Conservation (phyloP, 2,888 invertebrate genomes). For the Unio pictorum region DNA sequence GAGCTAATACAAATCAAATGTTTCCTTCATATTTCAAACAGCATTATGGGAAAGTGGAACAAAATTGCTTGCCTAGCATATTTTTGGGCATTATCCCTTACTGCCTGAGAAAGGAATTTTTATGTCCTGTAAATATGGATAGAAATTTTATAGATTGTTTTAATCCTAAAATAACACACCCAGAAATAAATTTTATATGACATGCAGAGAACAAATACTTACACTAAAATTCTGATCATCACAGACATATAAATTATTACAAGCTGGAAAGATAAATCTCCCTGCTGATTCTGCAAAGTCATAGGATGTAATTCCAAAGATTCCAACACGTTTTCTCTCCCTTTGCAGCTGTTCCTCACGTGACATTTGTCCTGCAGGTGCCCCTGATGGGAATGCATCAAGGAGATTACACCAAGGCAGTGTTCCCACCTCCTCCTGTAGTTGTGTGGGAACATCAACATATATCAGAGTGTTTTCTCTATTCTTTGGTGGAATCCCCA, state of each 20-base stretch:
- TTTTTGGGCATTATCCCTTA: background rate
- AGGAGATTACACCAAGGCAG: constrained; percentile 84
- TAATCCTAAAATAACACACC: background rate
- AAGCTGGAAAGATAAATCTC: constrained; percentile 91
- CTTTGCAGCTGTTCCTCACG: constrained; percentile 91
- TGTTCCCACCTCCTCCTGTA: constrained; percentile 22
- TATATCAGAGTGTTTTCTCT: constrained; percentile 92
- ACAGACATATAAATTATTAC: constrained; percentile 90
- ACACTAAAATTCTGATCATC: constrained; percentile 75
- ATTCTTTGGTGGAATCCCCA: constrained; percentile 88
- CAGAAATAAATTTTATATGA: background rate
- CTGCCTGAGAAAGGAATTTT: background rate
- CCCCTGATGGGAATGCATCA: constrained; percentile 78
- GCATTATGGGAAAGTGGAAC: too few relatives aligned
- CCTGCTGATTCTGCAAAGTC: constrained; percentile 87
- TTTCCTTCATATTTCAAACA: too few relatives aligned
- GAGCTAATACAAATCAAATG: too few relatives aligned
- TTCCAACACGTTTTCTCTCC: constrained; percentile 91
- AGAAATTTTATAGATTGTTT: background rate
- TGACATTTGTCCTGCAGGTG: constrained; percentile 78
- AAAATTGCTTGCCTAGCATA: constrained; percentile 1
- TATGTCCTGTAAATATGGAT: background rate
- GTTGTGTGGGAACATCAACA: constrained; percentile 79
- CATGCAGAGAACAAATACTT: constrained; percentile 8
- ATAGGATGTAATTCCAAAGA: constrained; percentile 93